Evolutionary conservation across 2,113 vertebrate genomes (phyloP), one percentile per base, ranked within the genome.

Genomic region (Oncorhynchus keta): DNA sequence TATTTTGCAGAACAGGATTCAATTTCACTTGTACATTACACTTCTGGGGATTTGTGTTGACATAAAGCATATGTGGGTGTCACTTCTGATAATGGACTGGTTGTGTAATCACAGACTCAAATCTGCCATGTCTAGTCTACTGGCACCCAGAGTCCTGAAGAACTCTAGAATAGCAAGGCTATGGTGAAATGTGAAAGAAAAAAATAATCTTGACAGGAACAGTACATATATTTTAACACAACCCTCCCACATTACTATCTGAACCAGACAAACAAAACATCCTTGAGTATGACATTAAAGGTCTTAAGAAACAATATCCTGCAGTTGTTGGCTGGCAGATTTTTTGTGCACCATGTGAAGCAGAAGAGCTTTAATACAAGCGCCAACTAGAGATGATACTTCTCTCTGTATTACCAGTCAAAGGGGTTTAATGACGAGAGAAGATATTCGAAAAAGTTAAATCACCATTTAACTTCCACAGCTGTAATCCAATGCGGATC

Each of bases 1-100:
- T 85, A 84, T 83, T 85, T 84, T 22, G 77, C 66, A 73, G 77
- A 85, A 81, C 78, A 84, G 57, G 61, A 76, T 48, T 79, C 28
- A 65, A 76, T 79, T 84, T 80, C 59, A 79, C 70, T 76, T 39
- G 62, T 75, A 76, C 74, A 77, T 77, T 49, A 78, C 76, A 81
- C 39, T 51, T 4, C 20, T 65, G 45, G 45, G 72, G 72, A 11
- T 75, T 64, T 61, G 83, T 83, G 5, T 49, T 79, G 65, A 81
- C 75, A 70, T 22, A 70, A n/a, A 76, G 67, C n/a, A n/a, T 61
- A 59, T 68, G 28, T 57, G 73, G 11, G 35, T 28, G 48, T 20
- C 51, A 81, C 30, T 14, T 49, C 18, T 72, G 51, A 70, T 73
- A 61, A 68, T 5, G 5, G 72, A 45, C 57, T 55, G 9, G 39